These are phyloP conservation scores for Odocoileus hemionus DNA, from an alignment of 2,113 vertebrate species.

Conservation along the genomic window DNA sequence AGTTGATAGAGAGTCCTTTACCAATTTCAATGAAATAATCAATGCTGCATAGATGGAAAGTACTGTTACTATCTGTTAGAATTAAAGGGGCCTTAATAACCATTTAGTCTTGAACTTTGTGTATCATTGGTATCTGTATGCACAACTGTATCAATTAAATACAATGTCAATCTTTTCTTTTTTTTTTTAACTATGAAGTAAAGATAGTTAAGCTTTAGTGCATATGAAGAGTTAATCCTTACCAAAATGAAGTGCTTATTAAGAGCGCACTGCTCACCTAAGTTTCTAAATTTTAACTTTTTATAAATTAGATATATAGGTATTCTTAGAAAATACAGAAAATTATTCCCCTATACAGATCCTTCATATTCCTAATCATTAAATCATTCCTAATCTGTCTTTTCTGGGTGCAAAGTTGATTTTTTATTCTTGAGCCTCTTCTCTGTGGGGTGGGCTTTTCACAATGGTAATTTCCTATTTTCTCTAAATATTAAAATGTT, in stretches of 20 bases:
- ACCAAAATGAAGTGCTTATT: neutral
- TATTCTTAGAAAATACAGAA: neutral
- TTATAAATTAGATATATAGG: neutral
- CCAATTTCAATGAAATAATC: neutral
- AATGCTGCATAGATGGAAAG: neutral
- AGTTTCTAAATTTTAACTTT: neutral
- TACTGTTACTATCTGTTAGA: neutral
- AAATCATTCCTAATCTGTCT: neutral
- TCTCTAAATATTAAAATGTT: neutral
- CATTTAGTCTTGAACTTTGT: neutral
- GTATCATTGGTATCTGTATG: neutral
- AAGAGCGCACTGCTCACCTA: neutral
- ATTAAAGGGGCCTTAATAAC: constrained; percentile 50
- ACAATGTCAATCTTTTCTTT: neutral
- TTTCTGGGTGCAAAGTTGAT: neutral
- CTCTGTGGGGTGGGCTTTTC: neutral
- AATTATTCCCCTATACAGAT: neutral
- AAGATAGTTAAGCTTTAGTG: neutral
- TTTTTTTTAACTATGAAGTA: neutral
- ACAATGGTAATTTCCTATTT: neutral
- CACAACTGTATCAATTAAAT: neutral
- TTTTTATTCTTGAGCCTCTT: constrained; percentile 12
- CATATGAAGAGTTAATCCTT: neutral
- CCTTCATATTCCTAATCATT: neutral
- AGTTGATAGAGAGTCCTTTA: neutral